Evolutionary conservation across 2,113 vertebrate species (phyloP).

Genomic region (Corapipo altera): DNA sequence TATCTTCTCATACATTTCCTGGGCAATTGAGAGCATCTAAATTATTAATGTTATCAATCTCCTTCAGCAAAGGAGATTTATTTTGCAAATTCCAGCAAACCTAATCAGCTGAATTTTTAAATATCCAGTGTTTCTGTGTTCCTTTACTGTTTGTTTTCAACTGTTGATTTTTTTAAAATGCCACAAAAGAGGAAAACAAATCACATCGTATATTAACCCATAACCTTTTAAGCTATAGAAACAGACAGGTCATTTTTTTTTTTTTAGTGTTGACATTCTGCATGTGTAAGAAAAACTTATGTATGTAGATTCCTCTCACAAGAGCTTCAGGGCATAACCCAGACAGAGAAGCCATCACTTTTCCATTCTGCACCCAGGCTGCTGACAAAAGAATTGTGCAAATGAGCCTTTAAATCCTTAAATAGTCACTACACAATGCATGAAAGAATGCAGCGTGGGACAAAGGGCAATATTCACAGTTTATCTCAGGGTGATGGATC

Average conservation of each 20-base stretch:
- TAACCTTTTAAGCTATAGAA: slow-evolving; percentile 73
- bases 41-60: slow-evolving; percentile 41
- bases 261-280: slow-evolving; percentile 75
- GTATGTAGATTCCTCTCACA: slow-evolving; percentile 77
- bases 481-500: slow-evolving; percentile 97
- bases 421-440: slow-evolving; percentile 95
- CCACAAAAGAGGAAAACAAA: slow-evolving; percentile 47
- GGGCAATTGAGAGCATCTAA: not conserved
- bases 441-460: slow-evolving; percentile 88
- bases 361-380: slow-evolving; percentile 82
- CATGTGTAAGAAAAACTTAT: slow-evolving; percentile 72
- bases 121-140: not conserved
- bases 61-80: not conserved
- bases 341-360: slow-evolving; percentile 79
- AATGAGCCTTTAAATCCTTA: slow-evolving; percentile 99
- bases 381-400: slow-evolving; percentile 98
- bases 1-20: not conserved
- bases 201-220: slow-evolving; percentile 68
- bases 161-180: slow-evolving; percentile 23
- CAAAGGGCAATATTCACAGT: slow-evolving; percentile 92
- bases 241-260: slow-evolving; percentile 74
- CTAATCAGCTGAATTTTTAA: slow-evolving; percentile 48
- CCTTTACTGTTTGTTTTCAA: slow-evolving; percentile 41
- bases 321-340: slow-evolving; percentile 79
- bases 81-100: slow-evolving; percentile 23